Base-by-base conservation (phyloP, 2,113 vertebrate genomes). In the Erythrocercus mccallii region DNA sequence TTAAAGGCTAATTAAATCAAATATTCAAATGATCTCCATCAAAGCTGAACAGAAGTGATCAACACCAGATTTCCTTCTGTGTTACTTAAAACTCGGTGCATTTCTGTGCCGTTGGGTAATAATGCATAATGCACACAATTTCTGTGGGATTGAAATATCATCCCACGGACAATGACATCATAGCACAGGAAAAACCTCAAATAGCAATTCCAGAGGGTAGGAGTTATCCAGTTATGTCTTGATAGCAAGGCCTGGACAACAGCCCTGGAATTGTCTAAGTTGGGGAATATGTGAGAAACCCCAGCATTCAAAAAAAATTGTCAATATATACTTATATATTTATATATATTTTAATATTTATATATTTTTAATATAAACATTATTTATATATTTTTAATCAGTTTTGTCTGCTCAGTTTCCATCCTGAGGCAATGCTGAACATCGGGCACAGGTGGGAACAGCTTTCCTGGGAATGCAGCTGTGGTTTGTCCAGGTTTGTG, bases 201-300 rank as follows among this genome's bases (percentile, higher is more conserved):
- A 94, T 15, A 65, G 38, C 91, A 70, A 95, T 97, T 97, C 96
- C 97, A 96, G 90, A 86, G 90, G 50, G 51, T 57, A 14, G 81
- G 54, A 90, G 42, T 77, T 70, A 91, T 42, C 64, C 70, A 61
- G 88, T 90, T 81, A 27, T 79, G n/a, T 78, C 88, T 83, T 84
- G 94, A 89, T 66, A 95, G 86, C 80, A 82, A 51, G 81, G 69
- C 28, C 93, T 94, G 95, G 96, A 90, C n/a, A 77, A 27, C 62
- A 93, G 92, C 86, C 86, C 64, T 87, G 81, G 44, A 54, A 88
- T 95, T 95, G 62, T 65, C 70, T 90, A 56, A 94, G 78, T 14
- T 64, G 50, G 86, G 70, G 85, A 94, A 53, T 51, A 91, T 88
- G 92, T 74, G 73, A 91, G 70, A 95, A 96, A 96, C 56, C 27